A percentile compares a stretch with the other conserved stretches of the same genome.
These are phyloP conservation scores for Zoanthus sociatus DNA, from an alignment of 92 coral and sea anemone species.

Conservation along the genomic window DNA sequence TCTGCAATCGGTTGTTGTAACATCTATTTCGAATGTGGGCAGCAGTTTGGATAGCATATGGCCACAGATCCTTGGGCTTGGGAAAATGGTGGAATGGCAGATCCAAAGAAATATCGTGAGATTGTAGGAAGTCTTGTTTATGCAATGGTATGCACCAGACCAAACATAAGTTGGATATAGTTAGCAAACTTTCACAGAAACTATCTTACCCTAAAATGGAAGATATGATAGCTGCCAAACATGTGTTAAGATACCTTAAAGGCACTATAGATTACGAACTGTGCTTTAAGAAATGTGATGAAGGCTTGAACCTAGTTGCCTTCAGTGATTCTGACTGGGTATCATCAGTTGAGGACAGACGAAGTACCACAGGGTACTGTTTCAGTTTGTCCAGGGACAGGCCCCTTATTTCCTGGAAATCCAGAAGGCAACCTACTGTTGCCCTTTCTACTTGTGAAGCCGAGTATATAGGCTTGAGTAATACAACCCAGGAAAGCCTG, in stretches of 20 bases:
- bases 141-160: conserved; percentile 10
- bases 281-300: background rate
- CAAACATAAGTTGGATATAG: background rate
- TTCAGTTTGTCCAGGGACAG: too few relatives aligned
- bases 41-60: too few relatives aligned
- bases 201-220: conserved; percentile 1
- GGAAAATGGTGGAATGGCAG: background rate
- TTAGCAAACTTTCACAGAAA: conserved; percentile 6
- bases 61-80: too few relatives aligned
- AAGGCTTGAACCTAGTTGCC: background rate
- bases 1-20: too few relatives aligned
- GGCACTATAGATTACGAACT: conserved; percentile 11
- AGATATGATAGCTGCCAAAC: background rate
- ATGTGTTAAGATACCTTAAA: background rate
- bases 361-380: too few relatives aligned
- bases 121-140: conserved; percentile 20
- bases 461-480: conserved; percentile 14
- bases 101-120: conserved; percentile 27
- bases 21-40: too few relatives aligned
- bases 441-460: conserved; percentile 9
- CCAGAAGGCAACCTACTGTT: too few relatives aligned
- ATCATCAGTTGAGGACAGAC: too few relatives aligned
- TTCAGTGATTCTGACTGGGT: too few relatives aligned
- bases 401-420: too few relatives aligned
- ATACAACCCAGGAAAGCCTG: conserved; percentile 52